Evolutionary conservation across 2,113 vertebrate species (phyloP).

Genomic region (Leptocoma aspasia): DNA sequence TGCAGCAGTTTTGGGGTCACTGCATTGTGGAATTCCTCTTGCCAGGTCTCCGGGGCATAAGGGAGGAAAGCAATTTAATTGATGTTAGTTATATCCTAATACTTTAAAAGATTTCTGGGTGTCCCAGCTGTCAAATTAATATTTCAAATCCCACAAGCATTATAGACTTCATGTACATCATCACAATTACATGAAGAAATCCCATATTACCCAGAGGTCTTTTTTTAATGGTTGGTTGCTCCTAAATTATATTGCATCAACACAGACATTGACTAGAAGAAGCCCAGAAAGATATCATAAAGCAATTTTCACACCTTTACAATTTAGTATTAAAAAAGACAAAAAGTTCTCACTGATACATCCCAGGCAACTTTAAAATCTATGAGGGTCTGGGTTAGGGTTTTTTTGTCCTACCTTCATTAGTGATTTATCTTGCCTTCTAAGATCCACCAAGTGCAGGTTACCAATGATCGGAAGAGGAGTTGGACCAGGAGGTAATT

Average conservation of each 20-base stretch:
- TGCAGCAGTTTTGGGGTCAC: neutral
- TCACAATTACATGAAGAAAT: constrained; percentile 15
- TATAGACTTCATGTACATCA: neutral
- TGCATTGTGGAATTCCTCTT: neutral
- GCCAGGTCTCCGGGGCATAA: neutral
- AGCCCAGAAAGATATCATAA: neutral
- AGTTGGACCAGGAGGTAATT: constrained; percentile 69
- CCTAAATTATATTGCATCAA: neutral
- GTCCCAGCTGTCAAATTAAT: constrained; percentile 25
- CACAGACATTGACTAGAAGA: neutral
- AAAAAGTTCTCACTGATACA: neutral
- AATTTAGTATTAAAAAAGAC: neutral
- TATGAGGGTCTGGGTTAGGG: neutral
- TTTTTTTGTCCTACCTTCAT: constrained; percentile 65
- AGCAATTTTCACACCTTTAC: constrained; percentile 9
- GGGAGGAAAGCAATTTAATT: neutral
- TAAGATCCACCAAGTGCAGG: constrained; percentile 70
- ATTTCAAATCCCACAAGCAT: constrained; percentile 10
- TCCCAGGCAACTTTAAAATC: neutral
- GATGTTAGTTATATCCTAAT: neutral
- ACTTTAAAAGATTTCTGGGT: neutral
- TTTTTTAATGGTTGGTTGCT: neutral
- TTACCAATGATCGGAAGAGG: constrained; percentile 73
- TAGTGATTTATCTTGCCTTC: constrained; percentile 70
- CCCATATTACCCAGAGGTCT: neutral